Evolutionary conservation across 2,797 vertebrate genomes (phyloP), one percentile per base, ranked within the genome.

Genomic region (Manis crassicaudata): DNA sequence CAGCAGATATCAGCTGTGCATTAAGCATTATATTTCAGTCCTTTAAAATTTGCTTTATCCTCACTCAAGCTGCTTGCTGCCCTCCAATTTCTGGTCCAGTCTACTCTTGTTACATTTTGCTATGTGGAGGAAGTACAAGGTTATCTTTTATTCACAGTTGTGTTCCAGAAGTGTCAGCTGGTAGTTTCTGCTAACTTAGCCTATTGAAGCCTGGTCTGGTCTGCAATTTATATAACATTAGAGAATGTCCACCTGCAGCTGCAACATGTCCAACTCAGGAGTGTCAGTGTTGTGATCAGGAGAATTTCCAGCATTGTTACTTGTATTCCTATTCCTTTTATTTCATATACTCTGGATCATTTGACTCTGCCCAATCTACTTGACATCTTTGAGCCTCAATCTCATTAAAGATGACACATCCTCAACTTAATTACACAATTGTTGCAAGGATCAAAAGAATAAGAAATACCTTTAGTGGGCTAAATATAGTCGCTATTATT

Each of bases 71-170:
- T 99, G 99, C 97, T 99, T 99, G 97, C 99, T 98, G 70, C 98
- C 97, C 90, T 99, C 99, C 0, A 99, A 98, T 95, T 99, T 99
- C 99, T 99, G 99, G 98, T 99, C 99, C 98, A 99, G 98, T 81
- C 99, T 99, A 95, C 99, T 99, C 98, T 99, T 99, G 98, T 99
- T 99, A 98, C 99, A 99, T 98, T 99, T 99, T 97, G 99, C 99
- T 99, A 99, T 99, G 98, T 99, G 99, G 97, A 99, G 99, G 97
- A 99, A 99, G 98, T 99, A 99, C 99, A 88, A 99, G 99, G 0
- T 99, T 99, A 97, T 99, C 99, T 98, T 99, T 99, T 98, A 90
- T 99, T 99, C 96, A 99, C 99, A 0, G 99, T 99, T 93, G 99
- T 99, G 95, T 99, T 99, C 98, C 99, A 99, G 98, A 99, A 99